phyloP scores from a whole-genome alignment of 2,888 invertebrate species.

The Sinohyriopsis cumingii region DNA sequence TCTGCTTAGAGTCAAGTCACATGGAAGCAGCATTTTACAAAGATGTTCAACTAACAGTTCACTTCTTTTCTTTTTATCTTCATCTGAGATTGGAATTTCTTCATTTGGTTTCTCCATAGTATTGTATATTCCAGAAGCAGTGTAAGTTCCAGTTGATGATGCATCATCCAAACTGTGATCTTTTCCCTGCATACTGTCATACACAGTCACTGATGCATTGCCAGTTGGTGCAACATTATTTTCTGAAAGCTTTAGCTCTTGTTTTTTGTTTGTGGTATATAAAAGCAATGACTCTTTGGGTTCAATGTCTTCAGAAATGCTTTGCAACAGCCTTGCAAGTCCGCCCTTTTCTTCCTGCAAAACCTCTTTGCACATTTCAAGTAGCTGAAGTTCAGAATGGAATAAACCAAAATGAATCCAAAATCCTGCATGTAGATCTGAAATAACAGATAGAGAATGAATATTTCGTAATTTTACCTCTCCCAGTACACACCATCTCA shows the following conservation, averaged over 20 bases:
- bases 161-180: background rate
- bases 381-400: constrained; percentile 12
- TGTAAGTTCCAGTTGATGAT: too few species aligned
- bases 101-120: constrained; percentile 1
- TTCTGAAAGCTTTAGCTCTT: too few species aligned
- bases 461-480: background rate
- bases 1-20: background rate
- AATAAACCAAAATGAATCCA: constrained; percentile 10
- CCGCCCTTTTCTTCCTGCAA: background rate
- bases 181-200: background rate
- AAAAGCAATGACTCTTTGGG: background rate
- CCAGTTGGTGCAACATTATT: too few species aligned
- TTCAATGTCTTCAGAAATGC: background rate
- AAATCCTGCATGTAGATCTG: constrained; percentile 12
- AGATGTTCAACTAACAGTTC: constrained; percentile 8
- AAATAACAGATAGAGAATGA: background rate
- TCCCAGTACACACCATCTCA: constrained; percentile 15
- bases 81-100: constrained; percentile 8
- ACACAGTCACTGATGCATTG: background rate
- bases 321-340: background rate
- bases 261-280: background rate
- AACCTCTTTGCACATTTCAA: constrained; percentile 8
- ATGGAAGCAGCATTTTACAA: constrained; percentile 15
- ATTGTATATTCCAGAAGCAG: background rate
- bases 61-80: background rate